These are phyloP conservation scores for Aldabrachelys gigantea DNA, from an alignment of 2,113 vertebrate species.

Conservation along the genomic window DNA sequence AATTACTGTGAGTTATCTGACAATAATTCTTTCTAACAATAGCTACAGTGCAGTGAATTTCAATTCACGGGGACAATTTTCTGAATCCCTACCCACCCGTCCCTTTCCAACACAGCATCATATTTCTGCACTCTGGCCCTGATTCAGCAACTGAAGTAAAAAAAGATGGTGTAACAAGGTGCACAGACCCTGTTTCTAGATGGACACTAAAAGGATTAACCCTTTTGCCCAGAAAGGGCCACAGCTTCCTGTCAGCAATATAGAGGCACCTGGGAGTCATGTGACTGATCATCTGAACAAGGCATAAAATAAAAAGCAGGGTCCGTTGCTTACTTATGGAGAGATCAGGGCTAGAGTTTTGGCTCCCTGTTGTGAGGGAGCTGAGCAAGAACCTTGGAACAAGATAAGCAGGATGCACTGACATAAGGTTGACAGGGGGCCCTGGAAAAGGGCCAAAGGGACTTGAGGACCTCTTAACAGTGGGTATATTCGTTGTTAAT, in stretches of 20 bases:
- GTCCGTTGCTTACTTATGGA: constrained; percentile 1
- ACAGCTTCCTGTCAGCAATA: constrained; percentile 20
- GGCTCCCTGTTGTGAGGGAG: not conserved
- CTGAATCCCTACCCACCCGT: not conserved
- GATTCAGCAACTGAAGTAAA: constrained; percentile 53
- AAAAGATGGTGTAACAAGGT: constrained; percentile 54
- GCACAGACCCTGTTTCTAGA: constrained; percentile 45
- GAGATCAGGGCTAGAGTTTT: not conserved
- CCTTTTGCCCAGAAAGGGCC: constrained; percentile 33
- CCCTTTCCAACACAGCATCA: not conserved
- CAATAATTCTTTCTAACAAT: constrained; percentile 66
- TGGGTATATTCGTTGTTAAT: not conserved
- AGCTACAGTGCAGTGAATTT: constrained; percentile 63
- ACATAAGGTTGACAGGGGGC: not conserved
- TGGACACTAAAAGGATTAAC: constrained; percentile 29
- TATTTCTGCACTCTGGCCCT: constrained; percentile 21
- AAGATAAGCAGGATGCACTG: constrained; percentile 28
- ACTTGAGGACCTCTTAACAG: not conserved
- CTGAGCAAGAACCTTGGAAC: not conserved
- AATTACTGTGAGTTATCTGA: constrained; percentile 75
- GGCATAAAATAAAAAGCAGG: constrained; percentile 21
- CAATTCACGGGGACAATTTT: constrained; percentile 37
- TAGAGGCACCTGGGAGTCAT: not conserved
- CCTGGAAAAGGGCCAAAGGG: not conserved
- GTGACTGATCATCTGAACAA: not conserved